Conservation (phyloP, 1,140 invertebrate genomes). For the Euwallacea similis region DNA sequence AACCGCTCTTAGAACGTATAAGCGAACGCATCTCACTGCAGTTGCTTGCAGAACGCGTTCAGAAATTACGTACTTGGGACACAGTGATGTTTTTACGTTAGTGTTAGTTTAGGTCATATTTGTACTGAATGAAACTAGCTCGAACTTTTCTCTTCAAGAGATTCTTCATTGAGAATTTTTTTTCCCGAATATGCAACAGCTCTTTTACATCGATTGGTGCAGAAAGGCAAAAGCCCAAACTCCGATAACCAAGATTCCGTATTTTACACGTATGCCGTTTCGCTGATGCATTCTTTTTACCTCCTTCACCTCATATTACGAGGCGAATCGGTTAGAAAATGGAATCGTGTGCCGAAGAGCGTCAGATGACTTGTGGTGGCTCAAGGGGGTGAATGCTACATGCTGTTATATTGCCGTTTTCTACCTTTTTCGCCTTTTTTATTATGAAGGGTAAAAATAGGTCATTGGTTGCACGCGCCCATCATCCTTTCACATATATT, state of each 20-base stretch:
- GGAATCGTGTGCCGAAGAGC: conserved; percentile 25
- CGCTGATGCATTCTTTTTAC: conserved; percentile 32
- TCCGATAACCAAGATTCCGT: conserved; percentile 1
- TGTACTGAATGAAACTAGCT: background rate
- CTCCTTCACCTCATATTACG: conserved; percentile 33
- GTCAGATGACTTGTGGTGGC: conserved; percentile 38
- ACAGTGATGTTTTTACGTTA: no score
- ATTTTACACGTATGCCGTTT: conserved; percentile 25
- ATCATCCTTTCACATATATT: background rate
- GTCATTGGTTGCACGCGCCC: conserved; percentile 34
- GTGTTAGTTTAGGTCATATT: no score
- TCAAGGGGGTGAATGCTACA: conserved; percentile 34
- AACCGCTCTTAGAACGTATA: no score
- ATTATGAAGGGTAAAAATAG: conserved; percentile 24
- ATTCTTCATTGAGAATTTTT: background rate
- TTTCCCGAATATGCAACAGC: background rate
- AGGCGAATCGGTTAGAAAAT: conserved; percentile 31
- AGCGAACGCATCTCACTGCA: no score
- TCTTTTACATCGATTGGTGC: conserved; percentile 4
- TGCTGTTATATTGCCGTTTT: conserved; percentile 38
- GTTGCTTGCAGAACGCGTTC: no score
- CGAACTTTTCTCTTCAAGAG: background rate
- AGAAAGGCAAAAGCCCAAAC: background rate
- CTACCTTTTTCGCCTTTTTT: conserved; percentile 28
- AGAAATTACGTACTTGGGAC: no score